Base-by-base conservation (phyloP, 1,140 invertebrate species). In the Leptoteleia sp. region DNA sequence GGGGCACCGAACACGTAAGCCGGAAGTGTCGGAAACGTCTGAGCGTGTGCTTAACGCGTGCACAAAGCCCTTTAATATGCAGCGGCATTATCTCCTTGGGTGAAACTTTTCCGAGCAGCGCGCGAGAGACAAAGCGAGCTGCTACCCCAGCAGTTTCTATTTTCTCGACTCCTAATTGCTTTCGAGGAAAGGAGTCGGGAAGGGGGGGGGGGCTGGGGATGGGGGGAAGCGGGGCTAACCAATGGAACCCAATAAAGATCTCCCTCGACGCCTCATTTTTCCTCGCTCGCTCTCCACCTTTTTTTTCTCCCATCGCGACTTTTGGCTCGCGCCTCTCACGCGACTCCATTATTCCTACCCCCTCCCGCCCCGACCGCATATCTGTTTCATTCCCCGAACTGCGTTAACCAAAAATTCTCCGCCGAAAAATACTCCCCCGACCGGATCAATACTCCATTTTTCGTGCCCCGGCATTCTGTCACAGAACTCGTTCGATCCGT, bases 81-180 rank as follows among this genome's bases (percentile, higher is more conserved):
- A 62, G 27, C 40, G 27, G 52, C 75, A 61, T 78, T 78, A 71
- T 71, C 67, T 65, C 38, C 43, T n/a, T n/a, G n/a, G 15, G 35
- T 5, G 4, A 67, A 70, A 72, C 59, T 78, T 67, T 67, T 59
- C 61, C 61, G 43, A 40, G 52, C 3, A 13, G n/a, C 15, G 52
- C n/a, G 45, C 22, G n/a, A n/a, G 15, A 65, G 45, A 67, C 65
- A 72, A 72, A 78, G 67, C 57, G 54, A 47, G 57, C 35, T 38
- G 43, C 37, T 54, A 40, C 12, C 25, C 29, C 29, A 35, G 65
- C 59, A 61, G 59, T 77, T 77, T 77, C 73, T 70, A 70, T 77
- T 77, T 70, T 55, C 65, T 70, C 52, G 9, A 50, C 52, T 71
- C 29, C 37, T 71, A 77, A 77, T 77, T 71, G 65, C 65, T 70